Base-by-base conservation (phyloP, 2,888 invertebrate genomes). In the Coecobrya sp. region DNA sequence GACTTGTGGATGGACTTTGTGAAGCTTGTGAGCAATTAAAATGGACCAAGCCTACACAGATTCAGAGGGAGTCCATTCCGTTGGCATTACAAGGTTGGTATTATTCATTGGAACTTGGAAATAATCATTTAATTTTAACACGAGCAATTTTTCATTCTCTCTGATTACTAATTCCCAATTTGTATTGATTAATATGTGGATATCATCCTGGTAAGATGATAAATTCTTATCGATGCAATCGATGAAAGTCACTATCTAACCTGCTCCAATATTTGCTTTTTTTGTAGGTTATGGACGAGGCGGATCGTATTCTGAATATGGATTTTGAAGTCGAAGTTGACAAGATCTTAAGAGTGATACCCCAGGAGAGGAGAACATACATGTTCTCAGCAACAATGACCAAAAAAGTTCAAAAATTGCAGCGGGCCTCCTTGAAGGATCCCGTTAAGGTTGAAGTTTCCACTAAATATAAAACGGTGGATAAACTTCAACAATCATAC, bases 331-430 rank as follows among this genome's bases (percentile, higher is more conserved):
- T 98, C 13, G 99, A 99, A 96, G 97, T 99, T 0, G 99, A 99
- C 96, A 99, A 99, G 96, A 99, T 99, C 89, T 96, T 99, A 1
- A 97, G 97, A 95, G 98, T 97, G 0, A 97, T 99, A 88, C 99
- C 99, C 0, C 97, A 98, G 42, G 99, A 99, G 95, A 97, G 99
- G 3, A 96, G 97, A 93, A 99, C 99, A 0, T 98, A 98, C 95
- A 96, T 99, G 16, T 99, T 99, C 96, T 99, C 99, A 0, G 99
- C 99, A 0, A 99, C 99, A 0, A 99, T 99, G 99, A 99, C 99
- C 0, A 99, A 98, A 95, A 99, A 99, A 96, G 98, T 99, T 0
- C 98, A 98, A 95, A 99, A 99, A 95, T 96, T 99, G 42, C 99
- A 99, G 96, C 96, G 99, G 59, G 99, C 99, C 0, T 99, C 99